phyloP scores from a whole-genome alignment of 2,113 vertebrate genomes.

The Neoarius graeffei region DNA sequence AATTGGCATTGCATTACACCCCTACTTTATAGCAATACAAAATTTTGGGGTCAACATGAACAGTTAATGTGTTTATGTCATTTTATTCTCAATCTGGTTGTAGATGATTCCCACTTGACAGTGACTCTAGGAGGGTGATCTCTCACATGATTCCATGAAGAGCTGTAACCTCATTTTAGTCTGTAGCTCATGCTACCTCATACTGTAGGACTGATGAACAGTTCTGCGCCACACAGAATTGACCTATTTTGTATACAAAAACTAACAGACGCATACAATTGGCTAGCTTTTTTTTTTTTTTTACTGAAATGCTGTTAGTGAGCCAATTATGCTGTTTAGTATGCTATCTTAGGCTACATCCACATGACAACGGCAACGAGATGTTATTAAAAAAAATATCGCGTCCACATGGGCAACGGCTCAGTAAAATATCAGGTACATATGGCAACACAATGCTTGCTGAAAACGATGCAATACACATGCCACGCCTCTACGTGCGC shows the following conservation, averaged over 20 bases:
- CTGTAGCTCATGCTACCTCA: constrained; percentile 5
- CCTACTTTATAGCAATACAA: not conserved
- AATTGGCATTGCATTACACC: not conserved
- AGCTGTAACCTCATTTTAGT: constrained; percentile 11
- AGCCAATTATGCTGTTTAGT: not conserved
- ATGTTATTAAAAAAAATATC: no score
- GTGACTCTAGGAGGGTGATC: not conserved
- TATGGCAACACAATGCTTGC: no score
- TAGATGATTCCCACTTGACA: not conserved
- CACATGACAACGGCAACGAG: no score
- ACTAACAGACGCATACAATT: not conserved
- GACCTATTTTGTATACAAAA: constrained; percentile 7
- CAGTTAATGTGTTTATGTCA: not conserved
- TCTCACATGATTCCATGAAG: constrained; percentile 7
- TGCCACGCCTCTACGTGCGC: no score
- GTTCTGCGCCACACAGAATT: not conserved
- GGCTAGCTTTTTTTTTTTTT: not conserved
- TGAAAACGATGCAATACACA: no score
- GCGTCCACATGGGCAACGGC: no score
- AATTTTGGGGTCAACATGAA: not conserved
- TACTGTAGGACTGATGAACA: not conserved
- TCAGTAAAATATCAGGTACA: no score
- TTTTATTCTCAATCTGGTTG: not conserved
- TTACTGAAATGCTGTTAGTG: not conserved
- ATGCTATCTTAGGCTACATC: not conserved